Base-by-base conservation (phyloP, 2,113 vertebrate species). In the Pterocles gutturalis region DNA sequence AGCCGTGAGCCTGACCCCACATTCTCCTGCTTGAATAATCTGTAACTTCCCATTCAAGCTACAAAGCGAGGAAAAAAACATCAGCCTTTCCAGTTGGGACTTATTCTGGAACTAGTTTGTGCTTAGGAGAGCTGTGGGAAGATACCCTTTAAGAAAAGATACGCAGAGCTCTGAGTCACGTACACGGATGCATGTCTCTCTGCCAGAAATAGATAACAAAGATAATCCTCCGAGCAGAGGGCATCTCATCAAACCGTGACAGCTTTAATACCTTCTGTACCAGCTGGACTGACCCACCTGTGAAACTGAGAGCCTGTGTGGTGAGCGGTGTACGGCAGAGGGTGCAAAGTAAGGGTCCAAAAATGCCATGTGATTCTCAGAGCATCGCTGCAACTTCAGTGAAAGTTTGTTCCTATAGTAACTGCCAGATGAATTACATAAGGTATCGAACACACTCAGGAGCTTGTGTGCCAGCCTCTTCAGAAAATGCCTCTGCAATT, bases 391-490 rank as follows among this genome's bases (percentile, higher is more conserved):
- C 79, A 84, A 66, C 82, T 87, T 78, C 3, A 54, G 48, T 34
- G 5, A 11, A 82, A 91, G 87, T 75, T 93, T 67, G 96, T 96
- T 97, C 92, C 96, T 95, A 93, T 95, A 95, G 96, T 64, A 95
- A 96, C 96, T 61, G 80, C n/a, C 5, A 3, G 82, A 36, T 81
- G 31, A 55, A 34, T 95, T 97, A 77, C 13, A 7, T 93, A 83
- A 96, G 80, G 83, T 20, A 12, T 1, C 26, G 7, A 6, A 46
- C 28, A 5, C 0, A 4, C 78, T 61, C 46, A 9, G 43, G 54
- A 84, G 5, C 54, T 51, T 2, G 11, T 38, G 66, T 67, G 76
- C 51, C 64, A 83, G 49, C 49, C 66, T 87, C 54, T 69, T 11
- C 38, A 53, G 61, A 34, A 67, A 36, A 20, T 31, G 57, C 51